Conservation (phyloP, 2,797 vertebrate species). For the Zenarchopterus dispar region DNA sequence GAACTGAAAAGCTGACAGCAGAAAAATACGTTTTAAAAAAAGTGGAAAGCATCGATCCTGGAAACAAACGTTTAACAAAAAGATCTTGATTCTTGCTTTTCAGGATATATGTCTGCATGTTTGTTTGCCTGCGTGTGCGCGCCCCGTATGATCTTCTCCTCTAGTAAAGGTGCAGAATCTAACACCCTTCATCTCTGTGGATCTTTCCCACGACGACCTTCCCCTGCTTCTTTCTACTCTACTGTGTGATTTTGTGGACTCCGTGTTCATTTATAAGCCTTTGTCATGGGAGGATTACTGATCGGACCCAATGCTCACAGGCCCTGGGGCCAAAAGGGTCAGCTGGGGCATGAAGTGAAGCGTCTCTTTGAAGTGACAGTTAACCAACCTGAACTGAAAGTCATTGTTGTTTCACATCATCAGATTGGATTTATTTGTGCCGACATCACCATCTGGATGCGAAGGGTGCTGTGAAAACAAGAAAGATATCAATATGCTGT, state of each 20-base stretch:
- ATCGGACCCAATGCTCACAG: background rate
- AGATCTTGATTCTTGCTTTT: background rate
- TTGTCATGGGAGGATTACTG: conserved; percentile 11
- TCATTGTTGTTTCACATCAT: no score
- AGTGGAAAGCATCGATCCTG: background rate
- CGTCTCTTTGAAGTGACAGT: no score
- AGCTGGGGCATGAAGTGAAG: no score
- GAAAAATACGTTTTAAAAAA: background rate
- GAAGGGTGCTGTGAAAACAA: no score
- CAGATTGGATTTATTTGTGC: no score
- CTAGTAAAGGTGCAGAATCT: conserved; percentile 65
- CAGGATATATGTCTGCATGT: background rate
- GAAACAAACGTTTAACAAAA: background rate
- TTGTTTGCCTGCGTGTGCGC: conserved; percentile 6
- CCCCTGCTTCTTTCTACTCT: background rate
- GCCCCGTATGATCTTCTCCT: conserved; percentile 15
- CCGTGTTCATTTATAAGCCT: conserved; percentile 3
- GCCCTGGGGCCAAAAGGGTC: no score
- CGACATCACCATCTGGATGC: no score
- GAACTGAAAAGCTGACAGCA: background rate
- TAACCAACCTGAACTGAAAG: no score
- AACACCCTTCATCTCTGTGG: conserved; percentile 53
- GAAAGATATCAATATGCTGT: no score
- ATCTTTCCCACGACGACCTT: conserved; percentile 65
- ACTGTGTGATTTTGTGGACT: conserved; percentile 1